phyloP scores from a whole-genome alignment of 1,140 invertebrate genomes.

The Drosophila murphyi region DNA sequence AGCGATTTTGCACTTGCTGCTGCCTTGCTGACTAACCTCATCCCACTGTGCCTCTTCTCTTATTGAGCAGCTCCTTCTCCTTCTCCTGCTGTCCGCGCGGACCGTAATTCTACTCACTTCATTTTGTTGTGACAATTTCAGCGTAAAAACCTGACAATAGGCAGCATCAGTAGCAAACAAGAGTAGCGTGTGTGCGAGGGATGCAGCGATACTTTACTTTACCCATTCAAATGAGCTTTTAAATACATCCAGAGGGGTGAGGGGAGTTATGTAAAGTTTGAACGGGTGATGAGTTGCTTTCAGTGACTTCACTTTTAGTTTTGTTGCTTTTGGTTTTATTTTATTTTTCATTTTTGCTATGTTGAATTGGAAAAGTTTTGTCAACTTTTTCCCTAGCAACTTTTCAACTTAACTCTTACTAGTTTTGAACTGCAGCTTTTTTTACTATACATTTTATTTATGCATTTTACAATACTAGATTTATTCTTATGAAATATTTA shows the following conservation, averaged over 20 bases:
- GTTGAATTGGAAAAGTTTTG: constrained; percentile 24
- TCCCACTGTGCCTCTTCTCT: not conserved
- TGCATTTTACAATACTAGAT: not conserved
- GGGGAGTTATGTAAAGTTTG: constrained; percentile 26
- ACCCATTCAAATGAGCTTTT: constrained; percentile 35
- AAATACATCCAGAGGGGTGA: constrained; percentile 12
- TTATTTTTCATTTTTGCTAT: constrained; percentile 5
- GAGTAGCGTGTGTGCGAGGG: constrained; percentile 17
- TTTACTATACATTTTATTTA: no score
- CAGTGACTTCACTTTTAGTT: not conserved
- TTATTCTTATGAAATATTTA: no score
- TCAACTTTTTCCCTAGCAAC: not conserved
- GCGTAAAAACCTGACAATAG: constrained; percentile 68
- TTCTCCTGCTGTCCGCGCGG: constrained; percentile 38
- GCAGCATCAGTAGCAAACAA: not conserved
- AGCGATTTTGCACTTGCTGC: constrained; percentile 42
- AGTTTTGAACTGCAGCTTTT: not conserved
- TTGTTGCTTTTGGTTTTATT: not conserved
- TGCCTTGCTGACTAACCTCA: not conserved
- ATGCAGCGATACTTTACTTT: not conserved
- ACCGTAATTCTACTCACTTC: constrained; percentile 61
- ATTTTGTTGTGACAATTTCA: constrained; percentile 77
- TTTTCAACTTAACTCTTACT: not conserved
- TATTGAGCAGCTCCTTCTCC: constrained; percentile 3
- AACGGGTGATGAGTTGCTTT: constrained; percentile 20